Base-by-base conservation (phyloP, 2,888 invertebrate species). In the Trypoxylon attenuatum region DNA sequence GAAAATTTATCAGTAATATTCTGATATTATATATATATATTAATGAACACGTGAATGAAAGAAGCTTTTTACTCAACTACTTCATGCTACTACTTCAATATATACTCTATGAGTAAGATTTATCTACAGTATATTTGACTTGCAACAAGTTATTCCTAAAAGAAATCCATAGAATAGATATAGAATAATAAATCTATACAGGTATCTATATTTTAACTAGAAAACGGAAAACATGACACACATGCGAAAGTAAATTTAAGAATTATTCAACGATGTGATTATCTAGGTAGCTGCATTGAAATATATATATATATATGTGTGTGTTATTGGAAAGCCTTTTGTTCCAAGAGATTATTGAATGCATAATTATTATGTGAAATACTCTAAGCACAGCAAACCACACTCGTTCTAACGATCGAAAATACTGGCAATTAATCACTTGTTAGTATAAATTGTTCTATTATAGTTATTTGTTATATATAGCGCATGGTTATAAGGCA, bases 311-410 rank as follows among this genome's bases (percentile, higher is more conserved):
- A n/a, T n/a, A n/a, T n/a, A n/a, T n/a, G n/a, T n/a, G n/a, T n/a
- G n/a, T n/a, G 61, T 60, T 49, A 65, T 53, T 63, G 46, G 41
- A 53, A 75, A 69, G 63, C 71, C 53, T 57, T 45, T 45, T 55
- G 43, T 57, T 49, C 61, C 39, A 13, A 47, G 4, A 33, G n/a
- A 6, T 33, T 33, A 13, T 33, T 33, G 13, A 33, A 33, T 33
- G 33, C 33, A 33, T 13, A 33, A 33, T 33, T 33, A n/a, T 8
- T 33, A 13, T 33, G 4, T 55, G 23, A 63, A n/a, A 51, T 45
- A 38, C 49, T 66, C 56, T 65, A 57, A 59, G 76, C 81, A 82
- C 82, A 83, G 82, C 82, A 82, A 83, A 83, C 81, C 68, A 76
- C 82, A 81, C 81, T 81, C 76, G 66, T 71, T 73, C 73, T 70